Percentiles rank a stretch among this genome's conserved stretches.
Evolutionary conservation across 2,797 vertebrate species (phyloP).

Genomic region (Clarias laeviceps): DNA sequence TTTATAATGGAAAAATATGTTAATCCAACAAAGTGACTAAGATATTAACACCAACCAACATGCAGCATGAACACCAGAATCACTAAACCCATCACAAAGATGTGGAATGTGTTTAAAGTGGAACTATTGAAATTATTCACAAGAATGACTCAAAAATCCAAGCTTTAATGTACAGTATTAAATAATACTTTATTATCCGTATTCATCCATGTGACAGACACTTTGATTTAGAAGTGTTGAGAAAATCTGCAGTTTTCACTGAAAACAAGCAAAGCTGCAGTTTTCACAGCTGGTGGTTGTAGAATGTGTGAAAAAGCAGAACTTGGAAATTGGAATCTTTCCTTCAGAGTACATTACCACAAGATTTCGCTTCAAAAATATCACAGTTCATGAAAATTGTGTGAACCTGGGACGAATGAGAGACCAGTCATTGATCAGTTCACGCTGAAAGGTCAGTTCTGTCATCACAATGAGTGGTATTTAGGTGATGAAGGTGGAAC

Average conservation of each 20-base stretch:
- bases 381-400: background rate
- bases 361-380: background rate
- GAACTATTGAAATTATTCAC: background rate
- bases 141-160: background rate
- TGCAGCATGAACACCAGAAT: too few relatives aligned
- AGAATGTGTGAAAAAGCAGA: background rate
- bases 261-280: background rate
- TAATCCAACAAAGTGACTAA: background rate
- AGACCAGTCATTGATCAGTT: background rate
- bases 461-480: background rate
- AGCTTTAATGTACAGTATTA: background rate
- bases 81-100: background rate
- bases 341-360: background rate
- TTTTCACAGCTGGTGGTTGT: background rate
- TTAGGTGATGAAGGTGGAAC: background rate
- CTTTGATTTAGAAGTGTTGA: background rate
- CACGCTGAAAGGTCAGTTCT: background rate
- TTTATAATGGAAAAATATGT: background rate
- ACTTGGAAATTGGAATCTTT: background rate
- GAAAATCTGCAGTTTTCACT: background rate
- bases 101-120: background rate
- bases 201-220: background rate
- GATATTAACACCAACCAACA: background rate
- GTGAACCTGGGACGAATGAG: background rate
- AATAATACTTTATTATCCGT: slow-evolving; percentile 10